Percentiles rank a stretch among this genome's conserved stretches.
phyloP scores from a whole-genome alignment of 2,797 vertebrate species.

The Salarias fasciatus region DNA sequence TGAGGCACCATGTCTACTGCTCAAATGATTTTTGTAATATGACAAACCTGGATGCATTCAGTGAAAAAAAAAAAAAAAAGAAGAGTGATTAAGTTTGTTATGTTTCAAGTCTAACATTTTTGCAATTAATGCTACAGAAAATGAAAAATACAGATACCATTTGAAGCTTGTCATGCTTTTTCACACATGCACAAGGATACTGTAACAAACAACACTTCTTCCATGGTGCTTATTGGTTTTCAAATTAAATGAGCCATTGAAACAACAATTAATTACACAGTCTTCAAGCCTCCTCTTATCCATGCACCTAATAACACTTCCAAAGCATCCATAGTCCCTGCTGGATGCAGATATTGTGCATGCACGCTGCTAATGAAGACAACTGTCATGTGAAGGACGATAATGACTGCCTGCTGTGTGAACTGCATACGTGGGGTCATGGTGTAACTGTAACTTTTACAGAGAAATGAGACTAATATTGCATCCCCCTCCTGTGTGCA shows the following conservation, averaged over 20 bases:
- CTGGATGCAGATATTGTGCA: slow-evolving; percentile 4
- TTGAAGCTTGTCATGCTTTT: no score
- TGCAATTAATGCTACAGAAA: no score
- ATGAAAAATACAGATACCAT: no score
- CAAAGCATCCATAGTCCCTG: not conserved
- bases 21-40: no score
- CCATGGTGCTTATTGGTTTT: not conserved
- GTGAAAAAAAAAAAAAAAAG: no score
- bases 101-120: no score
- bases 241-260: slow-evolving; percentile 19
- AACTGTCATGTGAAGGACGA: not conserved
- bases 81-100: no score
- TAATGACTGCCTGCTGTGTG: slow-evolving; percentile 4
- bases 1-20: no score
- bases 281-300: slow-evolving; percentile 25
- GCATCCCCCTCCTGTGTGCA: slow-evolving; percentile 10
- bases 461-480: slow-evolving; percentile 31
- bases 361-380: not conserved
- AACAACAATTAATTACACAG: slow-evolving; percentile 18
- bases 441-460: slow-evolving; percentile 5
- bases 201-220: no score
- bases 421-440: not conserved
- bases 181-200: no score
- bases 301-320: slow-evolving; percentile 20
- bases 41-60: no score